Conservation (phyloP, 92 coral and sea anemone species). For the Porites rus region DNA sequence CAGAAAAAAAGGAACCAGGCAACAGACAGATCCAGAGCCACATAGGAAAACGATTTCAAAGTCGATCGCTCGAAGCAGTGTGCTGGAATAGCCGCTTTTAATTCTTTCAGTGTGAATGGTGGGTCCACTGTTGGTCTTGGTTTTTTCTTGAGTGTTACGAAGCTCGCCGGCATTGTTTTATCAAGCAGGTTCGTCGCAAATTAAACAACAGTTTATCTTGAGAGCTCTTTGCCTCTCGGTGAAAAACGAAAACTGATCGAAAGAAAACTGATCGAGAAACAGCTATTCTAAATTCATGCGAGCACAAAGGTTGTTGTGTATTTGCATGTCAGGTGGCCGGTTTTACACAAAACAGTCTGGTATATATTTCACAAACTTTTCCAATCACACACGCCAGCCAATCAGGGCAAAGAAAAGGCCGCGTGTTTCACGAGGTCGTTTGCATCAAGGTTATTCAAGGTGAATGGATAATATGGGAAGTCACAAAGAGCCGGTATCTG, state of each 20-base stretch:
- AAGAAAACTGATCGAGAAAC: background rate
- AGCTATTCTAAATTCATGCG: background rate
- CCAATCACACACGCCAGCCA: slow-evolving; percentile 1
- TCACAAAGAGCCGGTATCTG: background rate
- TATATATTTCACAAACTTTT: background rate
- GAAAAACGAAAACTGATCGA: background rate
- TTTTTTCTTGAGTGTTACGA: slow-evolving; percentile 39
- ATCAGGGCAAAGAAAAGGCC: slow-evolving; percentile 2
- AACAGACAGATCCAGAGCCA: slow-evolving; percentile 38
- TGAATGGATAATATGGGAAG: background rate
- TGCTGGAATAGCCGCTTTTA: slow-evolving; percentile 62
- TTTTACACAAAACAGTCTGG: background rate
- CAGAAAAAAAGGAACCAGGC: slow-evolving; percentile 28
- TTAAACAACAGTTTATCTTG: background rate
- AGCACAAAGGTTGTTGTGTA: slow-evolving; percentile 18
- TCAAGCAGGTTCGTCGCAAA: background rate
- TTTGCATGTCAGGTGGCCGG: slow-evolving; percentile 17
- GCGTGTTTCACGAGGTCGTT: slow-evolving; percentile 14
- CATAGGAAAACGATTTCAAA: slow-evolving; percentile 49
- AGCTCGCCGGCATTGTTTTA: slow-evolving; percentile 50
- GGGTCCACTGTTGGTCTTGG: slow-evolving; percentile 64
- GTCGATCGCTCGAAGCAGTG: slow-evolving; percentile 71
- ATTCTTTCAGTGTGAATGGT: slow-evolving; percentile 66
- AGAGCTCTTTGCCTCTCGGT: background rate
- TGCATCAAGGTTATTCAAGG: slow-evolving; percentile 38